These are phyloP conservation scores for Dolichotis patagonum DNA, from an alignment of 2,113 vertebrate genomes.

Conservation along the genomic window DNA sequence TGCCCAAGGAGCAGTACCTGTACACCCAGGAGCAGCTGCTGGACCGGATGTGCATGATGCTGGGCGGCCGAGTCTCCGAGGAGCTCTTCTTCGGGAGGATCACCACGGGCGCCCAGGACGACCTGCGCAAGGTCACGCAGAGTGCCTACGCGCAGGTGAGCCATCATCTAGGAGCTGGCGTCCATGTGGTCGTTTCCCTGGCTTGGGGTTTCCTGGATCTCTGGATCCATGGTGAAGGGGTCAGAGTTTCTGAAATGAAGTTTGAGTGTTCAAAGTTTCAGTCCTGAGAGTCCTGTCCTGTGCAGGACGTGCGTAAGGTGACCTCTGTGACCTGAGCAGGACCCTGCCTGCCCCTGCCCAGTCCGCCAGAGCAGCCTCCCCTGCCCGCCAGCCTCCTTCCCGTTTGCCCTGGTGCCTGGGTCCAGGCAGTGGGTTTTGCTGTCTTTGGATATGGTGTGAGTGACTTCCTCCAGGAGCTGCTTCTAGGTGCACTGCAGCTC, in stretches of 20 bases:
- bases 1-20: constrained; percentile 97
- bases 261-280: not conserved
- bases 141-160: constrained; percentile 97
- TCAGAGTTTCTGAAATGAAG: not conserved
- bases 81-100: constrained; percentile 97
- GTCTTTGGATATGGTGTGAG: not conserved
- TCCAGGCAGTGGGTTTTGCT: not conserved
- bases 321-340: not conserved
- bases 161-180: not conserved
- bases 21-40: constrained; percentile 98
- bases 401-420: not conserved
- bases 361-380: not conserved
- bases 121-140: constrained; percentile 97
- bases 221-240: not conserved
- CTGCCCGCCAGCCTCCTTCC: fast-evolving
- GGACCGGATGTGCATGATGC: constrained; percentile 98
- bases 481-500: not conserved
- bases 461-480: not conserved
- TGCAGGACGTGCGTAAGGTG: not conserved
- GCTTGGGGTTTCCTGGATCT: not conserved
- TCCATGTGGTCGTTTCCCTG: not conserved
- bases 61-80: constrained; percentile 96
- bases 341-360: fast-evolving
- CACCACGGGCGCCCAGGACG: constrained; percentile 97
- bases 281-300: not conserved